Percentiles rank a stretch among this genome's conserved stretches.
Conservation (phyloP, 1,140 invertebrate species). For the Drosophila ogumai region DNA sequence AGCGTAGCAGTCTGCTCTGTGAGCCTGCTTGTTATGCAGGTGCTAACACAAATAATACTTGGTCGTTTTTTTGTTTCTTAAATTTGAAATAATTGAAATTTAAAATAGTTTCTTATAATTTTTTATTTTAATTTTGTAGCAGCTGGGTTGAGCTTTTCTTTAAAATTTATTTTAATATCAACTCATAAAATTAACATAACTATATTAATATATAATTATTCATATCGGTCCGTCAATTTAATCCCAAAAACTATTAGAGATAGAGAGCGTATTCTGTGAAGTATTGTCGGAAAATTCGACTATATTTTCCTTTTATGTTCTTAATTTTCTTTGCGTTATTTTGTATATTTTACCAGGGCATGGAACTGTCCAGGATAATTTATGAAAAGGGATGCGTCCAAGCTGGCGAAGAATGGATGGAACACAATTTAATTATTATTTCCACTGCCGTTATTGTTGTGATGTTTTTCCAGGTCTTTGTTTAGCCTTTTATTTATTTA, state of each 20-base stretch:
- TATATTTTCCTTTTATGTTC: conserved; percentile 1
- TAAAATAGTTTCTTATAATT: neutral
- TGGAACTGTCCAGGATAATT: conserved; percentile 92
- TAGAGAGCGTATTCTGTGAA: neutral
- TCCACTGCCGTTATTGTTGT: conserved; percentile 93
- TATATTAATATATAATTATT: neutral
- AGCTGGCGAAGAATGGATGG: conserved; percentile 97
- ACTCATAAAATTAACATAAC: neutral
- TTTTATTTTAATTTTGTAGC: neutral
- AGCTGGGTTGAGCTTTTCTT: neutral
- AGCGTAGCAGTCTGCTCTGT: conserved; percentile 94
- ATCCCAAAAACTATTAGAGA: neutral
- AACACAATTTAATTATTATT: conserved; percentile 96
- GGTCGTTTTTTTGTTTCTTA: too few relatives aligned
- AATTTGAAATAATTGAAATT: neutral
- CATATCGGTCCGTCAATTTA: neutral
- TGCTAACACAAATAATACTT: conserved; percentile 78
- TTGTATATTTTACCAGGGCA: conserved; percentile 86
- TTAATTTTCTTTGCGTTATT: conserved; percentile 13
- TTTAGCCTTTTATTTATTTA: conserved; percentile 42
- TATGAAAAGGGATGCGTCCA: conserved; percentile 97
- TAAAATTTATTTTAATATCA: neutral
- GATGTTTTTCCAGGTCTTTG: conserved; percentile 93
- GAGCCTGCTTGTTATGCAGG: conserved; percentile 93
- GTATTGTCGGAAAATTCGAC: neutral